phyloP scores from a whole-genome alignment of 2,797 vertebrate genomes.

The Enteromius mattozi region DNA sequence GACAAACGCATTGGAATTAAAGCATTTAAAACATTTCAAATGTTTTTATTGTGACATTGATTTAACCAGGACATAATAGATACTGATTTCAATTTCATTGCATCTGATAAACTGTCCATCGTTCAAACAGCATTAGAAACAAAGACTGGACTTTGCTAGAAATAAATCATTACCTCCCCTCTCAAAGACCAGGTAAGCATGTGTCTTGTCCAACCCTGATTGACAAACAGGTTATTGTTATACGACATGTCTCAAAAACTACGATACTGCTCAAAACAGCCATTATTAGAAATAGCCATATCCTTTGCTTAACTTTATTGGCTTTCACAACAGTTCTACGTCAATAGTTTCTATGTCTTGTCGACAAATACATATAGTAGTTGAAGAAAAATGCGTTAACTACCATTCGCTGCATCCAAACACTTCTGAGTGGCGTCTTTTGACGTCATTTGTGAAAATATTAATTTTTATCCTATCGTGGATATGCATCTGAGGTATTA shows the following conservation, averaged over 20 bases:
- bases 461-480: background rate
- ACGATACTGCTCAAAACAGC: background rate
- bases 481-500: background rate
- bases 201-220: background rate
- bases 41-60: background rate
- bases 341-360: background rate
- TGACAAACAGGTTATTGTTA: background rate
- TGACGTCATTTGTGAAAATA: slow-evolving; percentile 5
- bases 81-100: background rate
- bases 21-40: background rate
- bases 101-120: background rate
- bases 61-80: background rate
- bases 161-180: background rate
- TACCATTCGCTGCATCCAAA: background rate
- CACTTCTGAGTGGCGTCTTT: background rate
- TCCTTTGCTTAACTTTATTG: background rate
- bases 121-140: background rate
- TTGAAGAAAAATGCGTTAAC: background rate
- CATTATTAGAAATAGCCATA: background rate
- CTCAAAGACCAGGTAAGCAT: background rate
- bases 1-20: background rate
- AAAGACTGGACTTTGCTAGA: background rate
- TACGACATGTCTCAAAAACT: background rate
- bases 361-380: background rate
- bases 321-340: background rate